Conservation (phyloP, 2,113 vertebrate species). For the Callospermophilus lateralis region DNA sequence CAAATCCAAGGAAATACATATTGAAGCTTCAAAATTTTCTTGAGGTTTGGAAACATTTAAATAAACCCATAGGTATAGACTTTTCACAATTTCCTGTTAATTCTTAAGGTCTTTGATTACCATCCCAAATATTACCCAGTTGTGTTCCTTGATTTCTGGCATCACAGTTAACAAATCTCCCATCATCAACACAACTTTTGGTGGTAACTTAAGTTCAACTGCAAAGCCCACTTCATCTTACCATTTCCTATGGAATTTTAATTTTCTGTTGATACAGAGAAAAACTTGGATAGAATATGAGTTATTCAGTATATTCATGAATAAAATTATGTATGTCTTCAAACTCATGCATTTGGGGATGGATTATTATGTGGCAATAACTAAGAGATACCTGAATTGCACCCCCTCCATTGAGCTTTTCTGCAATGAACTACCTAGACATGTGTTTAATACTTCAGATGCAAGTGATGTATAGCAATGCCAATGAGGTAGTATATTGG, state of each 20-base stretch:
- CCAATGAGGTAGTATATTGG: background rate
- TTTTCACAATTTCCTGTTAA: background rate
- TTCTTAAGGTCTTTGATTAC: background rate
- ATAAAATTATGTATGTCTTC: background rate
- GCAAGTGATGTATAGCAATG: background rate
- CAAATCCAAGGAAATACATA: background rate
- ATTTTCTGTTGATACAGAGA: background rate
- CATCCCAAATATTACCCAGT: fast-evolving
- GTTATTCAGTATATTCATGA: background rate
- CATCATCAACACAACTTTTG: background rate
- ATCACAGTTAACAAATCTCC: background rate
- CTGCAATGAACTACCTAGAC: background rate
- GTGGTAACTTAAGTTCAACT: background rate
- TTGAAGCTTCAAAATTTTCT: background rate
- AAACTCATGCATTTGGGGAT: background rate
- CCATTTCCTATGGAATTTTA: background rate
- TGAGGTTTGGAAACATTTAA: background rate
- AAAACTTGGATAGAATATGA: background rate
- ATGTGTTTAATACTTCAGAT: background rate
- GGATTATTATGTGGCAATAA: too few species aligned
- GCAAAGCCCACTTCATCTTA: background rate
- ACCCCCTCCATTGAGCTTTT: background rate
- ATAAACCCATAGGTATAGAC: background rate
- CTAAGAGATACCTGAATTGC: background rate
- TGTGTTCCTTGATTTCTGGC: background rate